These are phyloP conservation scores for Glandiceps talaboti DNA, from an alignment of 53 echinoderm and acorn worm species.

Conservation along the genomic window DNA sequence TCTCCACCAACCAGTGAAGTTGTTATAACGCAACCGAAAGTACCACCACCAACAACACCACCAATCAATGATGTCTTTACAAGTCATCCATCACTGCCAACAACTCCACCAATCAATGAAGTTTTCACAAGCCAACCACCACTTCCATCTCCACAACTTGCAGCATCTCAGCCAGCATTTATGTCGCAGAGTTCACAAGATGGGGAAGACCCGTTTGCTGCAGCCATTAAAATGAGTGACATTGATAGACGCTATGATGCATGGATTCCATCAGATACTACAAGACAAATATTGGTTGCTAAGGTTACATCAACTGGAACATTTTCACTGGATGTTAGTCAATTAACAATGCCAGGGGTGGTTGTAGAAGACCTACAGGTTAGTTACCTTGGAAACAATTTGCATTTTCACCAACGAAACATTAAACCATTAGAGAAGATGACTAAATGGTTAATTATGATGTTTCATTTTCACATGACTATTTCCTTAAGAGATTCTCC, in stretches of 20 bases:
- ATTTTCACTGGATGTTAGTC: conserved; percentile 63
- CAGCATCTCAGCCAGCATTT: not conserved
- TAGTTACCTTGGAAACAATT: not conserved
- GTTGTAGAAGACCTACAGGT: conserved; percentile 81
- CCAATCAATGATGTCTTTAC: not conserved
- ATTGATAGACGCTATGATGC: conserved; percentile 82
- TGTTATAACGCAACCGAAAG: not conserved
- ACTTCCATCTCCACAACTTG: not conserved
- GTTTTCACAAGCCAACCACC: not conserved
- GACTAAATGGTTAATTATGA: no score
- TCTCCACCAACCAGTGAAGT: not conserved
- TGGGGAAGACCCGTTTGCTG: conserved; percentile 41
- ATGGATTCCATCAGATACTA: conserved; percentile 59
- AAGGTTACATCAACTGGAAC: conserved; percentile 47
- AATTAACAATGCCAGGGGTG: conserved; percentile 91
- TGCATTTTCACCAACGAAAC: no score
- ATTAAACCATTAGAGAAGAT: no score
- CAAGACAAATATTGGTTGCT: conserved; percentile 41
- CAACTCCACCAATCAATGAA: not conserved
- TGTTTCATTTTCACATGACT: no score
- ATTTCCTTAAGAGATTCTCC: no score
- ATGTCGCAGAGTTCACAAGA: not conserved
- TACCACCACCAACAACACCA: not conserved
- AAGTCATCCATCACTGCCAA: not conserved
- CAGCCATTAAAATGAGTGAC: conserved; percentile 62